Conservation (phyloP, 2,113 vertebrate species). For the Notarius lentiginosus region DNA sequence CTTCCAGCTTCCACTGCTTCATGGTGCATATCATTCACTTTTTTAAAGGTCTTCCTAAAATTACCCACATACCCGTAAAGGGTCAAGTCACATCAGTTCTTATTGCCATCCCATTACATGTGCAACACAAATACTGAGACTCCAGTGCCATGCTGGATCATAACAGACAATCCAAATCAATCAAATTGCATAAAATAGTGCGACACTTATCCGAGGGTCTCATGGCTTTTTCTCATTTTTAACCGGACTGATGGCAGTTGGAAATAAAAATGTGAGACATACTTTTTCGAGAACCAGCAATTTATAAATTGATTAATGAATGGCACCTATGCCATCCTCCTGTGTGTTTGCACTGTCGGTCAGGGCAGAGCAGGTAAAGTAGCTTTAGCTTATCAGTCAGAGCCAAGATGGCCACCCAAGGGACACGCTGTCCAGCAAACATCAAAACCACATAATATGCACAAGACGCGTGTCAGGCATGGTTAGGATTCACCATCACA, state of each 20-base stretch:
- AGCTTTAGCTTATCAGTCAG: slow-evolving; percentile 29
- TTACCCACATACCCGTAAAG: neutral
- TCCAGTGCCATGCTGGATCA: neutral
- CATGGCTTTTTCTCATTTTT: neutral
- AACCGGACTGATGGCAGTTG: neutral
- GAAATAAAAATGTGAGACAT: neutral
- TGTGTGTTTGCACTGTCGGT: neutral
- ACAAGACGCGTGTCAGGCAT: slow-evolving; percentile 7
- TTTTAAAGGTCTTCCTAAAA: neutral
- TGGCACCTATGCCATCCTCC: neutral
- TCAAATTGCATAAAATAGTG: neutral
- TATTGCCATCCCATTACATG: neutral
- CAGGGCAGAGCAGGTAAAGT: slow-evolving; percentile 25
- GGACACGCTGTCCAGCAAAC: slow-evolving; percentile 38
- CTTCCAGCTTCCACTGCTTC: neutral
- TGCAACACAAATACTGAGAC: neutral
- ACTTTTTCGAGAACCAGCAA: neutral
- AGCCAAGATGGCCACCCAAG: slow-evolving; percentile 49
- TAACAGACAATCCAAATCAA: neutral
- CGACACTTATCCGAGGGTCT: neutral
- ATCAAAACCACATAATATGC: slow-evolving; percentile 17
- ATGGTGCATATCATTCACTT: neutral
- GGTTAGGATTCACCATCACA: slow-evolving; percentile 19
- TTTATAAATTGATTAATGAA: neutral
- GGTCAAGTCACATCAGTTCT: neutral